Base-by-base conservation (phyloP, 2,888 invertebrate genomes). In the Leptogaster cylindrica region DNA sequence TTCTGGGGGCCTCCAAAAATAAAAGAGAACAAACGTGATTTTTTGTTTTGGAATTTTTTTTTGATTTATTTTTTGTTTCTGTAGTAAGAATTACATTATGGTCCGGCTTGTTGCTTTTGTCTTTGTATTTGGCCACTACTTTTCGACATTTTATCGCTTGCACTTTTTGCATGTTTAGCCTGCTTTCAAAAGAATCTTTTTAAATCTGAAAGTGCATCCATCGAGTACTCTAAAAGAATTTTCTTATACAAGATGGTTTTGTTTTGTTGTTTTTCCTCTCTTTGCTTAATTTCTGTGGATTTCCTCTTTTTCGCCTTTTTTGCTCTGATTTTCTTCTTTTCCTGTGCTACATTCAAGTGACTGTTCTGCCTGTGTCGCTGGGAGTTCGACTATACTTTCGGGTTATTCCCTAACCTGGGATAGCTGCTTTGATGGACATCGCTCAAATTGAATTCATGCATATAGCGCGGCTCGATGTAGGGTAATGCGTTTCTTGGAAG, bases 141-240 rank as follows among this genome's bases (percentile, higher is more conserved):
- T 48, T 46, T 64, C 63, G 63, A 64, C 63, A 46, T 64, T 48
- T 64, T 64, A 64, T 64, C 46, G 63, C 63, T 31, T 46, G 63
- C 46, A 33, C 48, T 44, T 64, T 63, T 64, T 44, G 25, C 28
- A 44, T 63, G 46, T 46, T 46, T 23, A 46, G 46, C 46, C 46
- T 46, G 55, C 55, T 36, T 55, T 55, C 55, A 55, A 55, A 55
- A 55, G 36, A 46, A 46, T 31, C 46, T 55, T 55, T 55, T 55
- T 18, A 63, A 28, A 63, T 63, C 28, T 46, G 63, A 64, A 64
- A 64, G 44, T 44, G 63, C 63, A 63, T 63, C 63, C 63, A 63
- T 63, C 63, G 31, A 61, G 46, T 46, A 63, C 44, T 44, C 44
- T 46, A 31, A 46, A 63, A 63, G 44, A 61, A 44, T 61, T 63